Evolutionary conservation across 1,140 invertebrate species (phyloP).

Genomic region (Augochlora pura): DNA sequence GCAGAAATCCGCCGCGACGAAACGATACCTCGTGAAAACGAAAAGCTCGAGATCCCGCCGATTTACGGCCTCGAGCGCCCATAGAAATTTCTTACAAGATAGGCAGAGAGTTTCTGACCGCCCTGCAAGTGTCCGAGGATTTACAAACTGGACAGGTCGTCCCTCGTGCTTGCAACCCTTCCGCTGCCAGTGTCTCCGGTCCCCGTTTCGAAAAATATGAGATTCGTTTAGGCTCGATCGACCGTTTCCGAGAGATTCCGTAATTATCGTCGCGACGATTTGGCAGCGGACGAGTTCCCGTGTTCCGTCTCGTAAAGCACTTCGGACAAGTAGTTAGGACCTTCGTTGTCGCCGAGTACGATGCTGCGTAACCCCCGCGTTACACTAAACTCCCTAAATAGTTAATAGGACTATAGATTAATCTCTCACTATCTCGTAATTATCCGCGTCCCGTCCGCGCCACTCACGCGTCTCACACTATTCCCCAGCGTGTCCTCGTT

Average conservation of each 20-base stretch:
- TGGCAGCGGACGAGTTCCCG: not conserved
- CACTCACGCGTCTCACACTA: slow-evolving; percentile 11
- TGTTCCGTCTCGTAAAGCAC: slow-evolving; percentile 67
- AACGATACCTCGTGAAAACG: no score
- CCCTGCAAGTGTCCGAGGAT: slow-evolving; percentile 48
- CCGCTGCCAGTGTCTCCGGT: not conserved
- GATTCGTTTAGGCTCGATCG: no score
- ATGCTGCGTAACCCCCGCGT: slow-evolving; percentile 29
- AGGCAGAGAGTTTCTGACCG: slow-evolving; percentile 1
- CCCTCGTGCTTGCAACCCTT: slow-evolving; percentile 31
- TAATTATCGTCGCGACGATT: no score
- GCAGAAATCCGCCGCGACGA: not conserved
- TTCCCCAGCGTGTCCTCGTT: slow-evolving; percentile 31
- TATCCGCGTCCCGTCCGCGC: not conserved
- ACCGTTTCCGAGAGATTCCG: no score
- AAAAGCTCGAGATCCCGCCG: no score
- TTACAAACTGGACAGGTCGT: slow-evolving; percentile 59
- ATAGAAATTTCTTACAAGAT: not conserved
- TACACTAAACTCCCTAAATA: slow-evolving; percentile 37
- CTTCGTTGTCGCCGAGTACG: slow-evolving; percentile 54
- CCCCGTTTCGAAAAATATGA: not conserved
- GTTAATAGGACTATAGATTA: slow-evolving; percentile 39
- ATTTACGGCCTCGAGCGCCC: no score
- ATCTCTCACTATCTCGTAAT: slow-evolving; percentile 54
- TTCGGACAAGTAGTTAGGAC: slow-evolving; percentile 60